phyloP scores from a whole-genome alignment of 2,797 vertebrate species.

The Loriculus beryllinus region DNA sequence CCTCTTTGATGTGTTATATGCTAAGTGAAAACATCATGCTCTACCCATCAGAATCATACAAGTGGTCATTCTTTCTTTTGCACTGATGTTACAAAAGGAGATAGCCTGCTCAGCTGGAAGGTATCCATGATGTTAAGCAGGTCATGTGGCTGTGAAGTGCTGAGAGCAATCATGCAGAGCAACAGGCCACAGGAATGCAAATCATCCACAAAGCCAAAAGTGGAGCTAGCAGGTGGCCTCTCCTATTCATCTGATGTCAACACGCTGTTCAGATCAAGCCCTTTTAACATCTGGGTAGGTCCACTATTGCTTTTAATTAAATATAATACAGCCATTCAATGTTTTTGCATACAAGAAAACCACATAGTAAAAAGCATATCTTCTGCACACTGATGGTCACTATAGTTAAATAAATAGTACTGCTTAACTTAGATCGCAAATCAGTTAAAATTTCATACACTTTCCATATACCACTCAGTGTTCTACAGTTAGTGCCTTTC shows the following conservation, averaged over 20 bases:
- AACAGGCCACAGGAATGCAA: slow-evolving; percentile 97
- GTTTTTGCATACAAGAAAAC: slow-evolving; percentile 76
- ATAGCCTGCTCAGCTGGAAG: slow-evolving; percentile 82
- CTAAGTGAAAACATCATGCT: slow-evolving; percentile 72
- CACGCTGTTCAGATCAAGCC: slow-evolving; percentile 81
- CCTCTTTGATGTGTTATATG: slow-evolving; percentile 78
- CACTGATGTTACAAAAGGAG: slow-evolving; percentile 76
- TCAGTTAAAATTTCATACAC: slow-evolving; percentile 75
- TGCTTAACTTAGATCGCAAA: slow-evolving; percentile 75
- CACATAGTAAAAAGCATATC: slow-evolving; percentile 74
- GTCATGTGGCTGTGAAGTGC: slow-evolving; percentile 87
- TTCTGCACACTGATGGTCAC: slow-evolving; percentile 78
- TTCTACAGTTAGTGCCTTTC: slow-evolving; percentile 61
- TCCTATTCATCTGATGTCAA: slow-evolving; percentile 89
- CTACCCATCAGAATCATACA: slow-evolving; percentile 68
- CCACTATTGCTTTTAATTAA: slow-evolving; percentile 90
- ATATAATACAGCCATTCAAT: slow-evolving; percentile 83
- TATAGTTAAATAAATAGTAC: slow-evolving; percentile 85
- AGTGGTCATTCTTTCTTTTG: slow-evolving; percentile 78
- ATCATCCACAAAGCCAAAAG: slow-evolving; percentile 86
- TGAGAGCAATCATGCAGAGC: slow-evolving; percentile 89
- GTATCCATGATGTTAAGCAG: slow-evolving; percentile 89
- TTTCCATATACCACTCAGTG: slow-evolving; percentile 74
- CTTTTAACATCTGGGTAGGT: slow-evolving; percentile 86
- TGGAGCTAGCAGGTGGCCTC: slow-evolving; percentile 94